phyloP scores from a whole-genome alignment of 2,888 invertebrate species.

The Tricholauxania praeusta region DNA sequence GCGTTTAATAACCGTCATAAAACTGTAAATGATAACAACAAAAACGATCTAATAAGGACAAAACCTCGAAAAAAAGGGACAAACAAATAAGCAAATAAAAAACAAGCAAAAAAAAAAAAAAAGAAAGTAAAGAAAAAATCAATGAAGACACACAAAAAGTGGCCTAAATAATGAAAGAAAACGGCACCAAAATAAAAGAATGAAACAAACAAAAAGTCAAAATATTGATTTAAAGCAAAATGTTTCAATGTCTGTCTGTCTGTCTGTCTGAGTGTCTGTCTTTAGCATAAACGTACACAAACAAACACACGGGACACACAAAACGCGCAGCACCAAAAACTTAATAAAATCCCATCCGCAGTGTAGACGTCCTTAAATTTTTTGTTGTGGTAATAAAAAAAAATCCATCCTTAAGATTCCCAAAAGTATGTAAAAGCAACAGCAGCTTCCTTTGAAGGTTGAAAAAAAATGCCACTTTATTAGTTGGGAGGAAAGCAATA shows the following conservation, averaged over 20 bases:
- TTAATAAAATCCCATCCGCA: conserved; percentile 12
- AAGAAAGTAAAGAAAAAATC: background rate
- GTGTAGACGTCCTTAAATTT: conserved; percentile 3
- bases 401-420: conserved; percentile 6
- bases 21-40: conserved; percentile 25
- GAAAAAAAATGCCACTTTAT: too few species aligned
- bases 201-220: conserved; percentile 5
- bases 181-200: conserved; percentile 9
- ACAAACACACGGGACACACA: conserved; percentile 32
- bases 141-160: background rate
- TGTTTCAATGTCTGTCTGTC: conserved; percentile 6
- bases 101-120: background rate
- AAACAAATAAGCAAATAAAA: background rate
- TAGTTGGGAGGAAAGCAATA: background rate
- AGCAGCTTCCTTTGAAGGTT: background rate
- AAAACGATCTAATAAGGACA: conserved; percentile 23
- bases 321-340: background rate
- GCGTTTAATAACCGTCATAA: conserved; percentile 28
- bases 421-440: background rate
- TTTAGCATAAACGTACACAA: conserved; percentile 13
- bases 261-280: background rate
- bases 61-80: background rate
- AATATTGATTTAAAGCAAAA: conserved; percentile 27
- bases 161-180: background rate
- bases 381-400: conserved; percentile 1